Conservation (phyloP, 2,888 invertebrate genomes). For the Patella ulyssiponensis region DNA sequence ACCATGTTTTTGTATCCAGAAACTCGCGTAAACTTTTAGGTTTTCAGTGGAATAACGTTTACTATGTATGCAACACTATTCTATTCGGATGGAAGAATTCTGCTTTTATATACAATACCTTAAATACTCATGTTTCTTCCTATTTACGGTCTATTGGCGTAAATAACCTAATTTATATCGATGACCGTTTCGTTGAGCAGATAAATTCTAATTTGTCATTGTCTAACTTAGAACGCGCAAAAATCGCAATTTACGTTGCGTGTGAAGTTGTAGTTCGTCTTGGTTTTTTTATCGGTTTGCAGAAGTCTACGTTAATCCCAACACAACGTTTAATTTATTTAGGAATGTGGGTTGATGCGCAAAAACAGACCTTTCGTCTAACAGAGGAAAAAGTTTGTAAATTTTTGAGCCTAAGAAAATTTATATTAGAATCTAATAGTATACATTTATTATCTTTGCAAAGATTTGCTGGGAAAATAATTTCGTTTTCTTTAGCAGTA, state of each 20-base stretch:
- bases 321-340: no score
- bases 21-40: not conserved
- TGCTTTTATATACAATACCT: not conserved
- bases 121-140: not conserved
- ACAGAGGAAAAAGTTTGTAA: no score
- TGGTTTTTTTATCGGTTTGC: no score
- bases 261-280: no score
- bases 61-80: slow-evolving; percentile 4
- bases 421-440: not conserved
- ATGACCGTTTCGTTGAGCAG: not conserved
- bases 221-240: no score
- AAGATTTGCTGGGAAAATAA: no score
- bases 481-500: not conserved
- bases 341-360: no score
- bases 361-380: no score
- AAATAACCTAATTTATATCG: not conserved
- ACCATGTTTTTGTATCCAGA: not conserved
- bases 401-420: no score
- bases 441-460: no score
- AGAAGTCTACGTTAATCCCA: no score
- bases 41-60: slow-evolving; percentile 1
- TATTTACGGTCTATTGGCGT: not conserved
- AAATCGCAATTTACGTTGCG: no score
- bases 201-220: not conserved
- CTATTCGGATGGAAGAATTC: slow-evolving; percentile 8